A percentile compares a stretch with the other conserved stretches of the same genome.
Conservation (phyloP, 2,797 vertebrate species). For the Hylomyscus alleni region DNA sequence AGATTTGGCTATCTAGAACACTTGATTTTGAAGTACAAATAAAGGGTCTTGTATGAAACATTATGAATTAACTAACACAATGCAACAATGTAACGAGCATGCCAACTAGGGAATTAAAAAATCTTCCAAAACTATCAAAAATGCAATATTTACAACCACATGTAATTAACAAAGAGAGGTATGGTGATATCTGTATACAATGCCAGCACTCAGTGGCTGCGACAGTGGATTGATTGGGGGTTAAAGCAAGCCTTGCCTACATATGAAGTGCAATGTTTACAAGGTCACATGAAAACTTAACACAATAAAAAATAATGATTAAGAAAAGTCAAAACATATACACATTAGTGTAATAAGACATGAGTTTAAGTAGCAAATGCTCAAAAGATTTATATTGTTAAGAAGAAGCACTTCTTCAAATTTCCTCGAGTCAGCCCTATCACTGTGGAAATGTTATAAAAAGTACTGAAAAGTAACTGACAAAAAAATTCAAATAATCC, state of each 20-base stretch:
- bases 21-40: neutral
- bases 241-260: neutral
- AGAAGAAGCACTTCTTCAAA: neutral
- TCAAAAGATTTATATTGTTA: neutral
- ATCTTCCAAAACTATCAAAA: neutral
- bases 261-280: neutral
- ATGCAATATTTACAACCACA: neutral
- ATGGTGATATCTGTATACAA: neutral
- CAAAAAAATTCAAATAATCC: neutral
- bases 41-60: neutral
- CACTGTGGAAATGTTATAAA: neutral
- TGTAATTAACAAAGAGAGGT: neutral
- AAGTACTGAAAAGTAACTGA: neutral
- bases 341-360: neutral
- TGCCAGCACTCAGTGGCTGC: neutral
- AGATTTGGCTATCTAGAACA: neutral
- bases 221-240: rapidly evolving
- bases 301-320: neutral
- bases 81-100: neutral
- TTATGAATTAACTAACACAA: neutral
- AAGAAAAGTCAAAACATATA: neutral
- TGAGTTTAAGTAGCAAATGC: neutral
- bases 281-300: neutral
- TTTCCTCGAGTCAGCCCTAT: neutral
- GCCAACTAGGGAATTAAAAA: neutral